A percentile compares a stretch with the other conserved stretches of the same genome.
Evolutionary conservation across 2,113 vertebrate species (phyloP).

Genomic region (Peromyscus leucopus): DNA sequence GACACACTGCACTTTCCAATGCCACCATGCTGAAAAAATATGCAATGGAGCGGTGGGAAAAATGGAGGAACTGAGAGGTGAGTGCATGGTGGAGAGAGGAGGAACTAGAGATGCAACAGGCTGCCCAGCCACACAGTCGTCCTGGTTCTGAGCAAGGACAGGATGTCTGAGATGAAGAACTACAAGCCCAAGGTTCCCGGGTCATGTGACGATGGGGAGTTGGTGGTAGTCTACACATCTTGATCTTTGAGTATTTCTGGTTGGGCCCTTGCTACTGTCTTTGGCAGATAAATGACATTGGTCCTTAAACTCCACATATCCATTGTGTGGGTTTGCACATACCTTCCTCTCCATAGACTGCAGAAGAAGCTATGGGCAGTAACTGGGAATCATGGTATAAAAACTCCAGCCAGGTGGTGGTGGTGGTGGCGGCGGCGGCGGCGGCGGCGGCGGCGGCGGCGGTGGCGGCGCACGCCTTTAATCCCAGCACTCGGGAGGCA

Average conservation of each 20-base stretch:
- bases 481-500: too few species aligned
- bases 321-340: background rate
- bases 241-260: background rate
- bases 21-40: background rate
- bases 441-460: too few species aligned
- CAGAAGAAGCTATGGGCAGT: background rate
- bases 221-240: background rate
- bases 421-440: too few species aligned
- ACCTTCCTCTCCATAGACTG: background rate
- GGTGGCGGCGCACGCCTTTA: too few species aligned
- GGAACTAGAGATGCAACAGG: background rate
- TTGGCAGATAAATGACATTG: rapidly evolving
- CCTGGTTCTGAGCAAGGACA: background rate
- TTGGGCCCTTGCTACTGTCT: background rate
- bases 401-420: background rate
- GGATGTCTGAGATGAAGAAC: background rate
- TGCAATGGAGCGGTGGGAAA: background rate
- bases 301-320: rapidly evolving
- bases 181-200: background rate
- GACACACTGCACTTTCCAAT: background rate
- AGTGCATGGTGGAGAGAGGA: background rate
- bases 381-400: background rate
- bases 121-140: background rate
- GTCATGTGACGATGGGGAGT: rapidly evolving
- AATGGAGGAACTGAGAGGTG: background rate